Evolutionary conservation across 2,113 vertebrate species (phyloP).

Genomic region (Notiomystis cincta): DNA sequence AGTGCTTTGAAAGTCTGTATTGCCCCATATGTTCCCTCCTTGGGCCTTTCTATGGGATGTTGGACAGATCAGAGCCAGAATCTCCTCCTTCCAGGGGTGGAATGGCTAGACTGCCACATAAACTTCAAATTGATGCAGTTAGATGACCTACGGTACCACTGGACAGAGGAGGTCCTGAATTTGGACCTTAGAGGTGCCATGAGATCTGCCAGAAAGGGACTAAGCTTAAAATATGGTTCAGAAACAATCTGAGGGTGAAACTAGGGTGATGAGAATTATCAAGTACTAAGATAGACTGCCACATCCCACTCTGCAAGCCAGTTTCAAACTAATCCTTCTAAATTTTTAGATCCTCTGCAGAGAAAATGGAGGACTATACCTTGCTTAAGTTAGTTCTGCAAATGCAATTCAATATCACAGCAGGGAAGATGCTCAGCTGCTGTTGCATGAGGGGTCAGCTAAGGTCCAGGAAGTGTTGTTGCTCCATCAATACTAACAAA

Average conservation of each 20-base stretch:
- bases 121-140: not conserved
- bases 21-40: not conserved
- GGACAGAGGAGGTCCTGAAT: not conserved
- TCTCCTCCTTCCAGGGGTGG: fast-evolving
- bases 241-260: not conserved
- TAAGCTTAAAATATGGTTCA: not conserved
- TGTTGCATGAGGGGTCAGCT: not conserved
- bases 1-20: not conserved
- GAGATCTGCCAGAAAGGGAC: not conserved
- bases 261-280: not conserved
- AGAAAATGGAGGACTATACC: not conserved
- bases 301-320: not conserved
- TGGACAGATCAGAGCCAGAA: not conserved
- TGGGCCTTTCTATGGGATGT: not conserved
- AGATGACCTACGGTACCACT: fast-evolving
- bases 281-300: not conserved
- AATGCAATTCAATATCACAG: not conserved
- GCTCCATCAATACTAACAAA: not conserved
- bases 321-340: not conserved
- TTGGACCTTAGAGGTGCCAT: not conserved
- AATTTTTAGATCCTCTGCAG: not conserved
- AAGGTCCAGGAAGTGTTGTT: not conserved
- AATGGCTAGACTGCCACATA: not conserved
- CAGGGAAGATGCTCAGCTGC: not conserved
- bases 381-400: not conserved